These are phyloP conservation scores for Chloroclysta siterata DNA, from an alignment of 2,888 invertebrate genomes.

Conservation along the genomic window DNA sequence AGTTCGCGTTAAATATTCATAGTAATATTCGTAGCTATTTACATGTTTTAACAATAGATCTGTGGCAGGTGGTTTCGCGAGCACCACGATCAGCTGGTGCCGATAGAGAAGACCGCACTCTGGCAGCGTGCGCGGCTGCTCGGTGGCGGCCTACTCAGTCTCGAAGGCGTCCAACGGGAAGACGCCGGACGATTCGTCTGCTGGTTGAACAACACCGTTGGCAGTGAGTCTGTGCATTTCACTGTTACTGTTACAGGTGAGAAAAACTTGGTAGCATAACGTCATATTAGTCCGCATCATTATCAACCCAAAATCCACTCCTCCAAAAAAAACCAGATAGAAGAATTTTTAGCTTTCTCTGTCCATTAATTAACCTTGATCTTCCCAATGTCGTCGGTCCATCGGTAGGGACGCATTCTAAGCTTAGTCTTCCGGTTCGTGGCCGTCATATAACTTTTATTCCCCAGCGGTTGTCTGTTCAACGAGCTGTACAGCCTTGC, in stretches of 20 bases:
- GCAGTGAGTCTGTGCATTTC: conserved; percentile 91
- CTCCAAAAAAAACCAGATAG: too few species aligned
- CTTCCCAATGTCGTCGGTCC: neutral
- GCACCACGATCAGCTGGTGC: conserved; percentile 88
- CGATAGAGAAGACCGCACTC: conserved; percentile 86
- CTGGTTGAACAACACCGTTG: conserved; percentile 95
- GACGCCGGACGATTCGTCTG: conserved; percentile 95
- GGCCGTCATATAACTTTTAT: neutral
- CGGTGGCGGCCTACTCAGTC: conserved; percentile 86
- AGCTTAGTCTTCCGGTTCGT: neutral
- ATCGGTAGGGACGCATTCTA: neutral
- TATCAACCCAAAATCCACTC: neutral
- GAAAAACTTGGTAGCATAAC: conserved; percentile 21
- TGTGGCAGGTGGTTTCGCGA: conserved; percentile 89
- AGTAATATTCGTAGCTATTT: neutral
- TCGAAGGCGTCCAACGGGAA: conserved; percentile 88
- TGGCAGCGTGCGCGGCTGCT: conserved; percentile 63
- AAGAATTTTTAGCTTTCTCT: neutral
- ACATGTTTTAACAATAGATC: neutral
- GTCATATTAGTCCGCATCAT: neutral
- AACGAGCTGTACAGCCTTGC: neutral
- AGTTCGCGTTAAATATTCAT: too few species aligned
- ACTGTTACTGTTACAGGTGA: conserved; percentile 91
- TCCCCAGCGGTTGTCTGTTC: neutral
- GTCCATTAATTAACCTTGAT: neutral